Evolutionary conservation across 2,797 vertebrate genomes (phyloP), one percentile per base, ranked within the genome.

Genomic region (Protosalanx chinensis): DNA sequence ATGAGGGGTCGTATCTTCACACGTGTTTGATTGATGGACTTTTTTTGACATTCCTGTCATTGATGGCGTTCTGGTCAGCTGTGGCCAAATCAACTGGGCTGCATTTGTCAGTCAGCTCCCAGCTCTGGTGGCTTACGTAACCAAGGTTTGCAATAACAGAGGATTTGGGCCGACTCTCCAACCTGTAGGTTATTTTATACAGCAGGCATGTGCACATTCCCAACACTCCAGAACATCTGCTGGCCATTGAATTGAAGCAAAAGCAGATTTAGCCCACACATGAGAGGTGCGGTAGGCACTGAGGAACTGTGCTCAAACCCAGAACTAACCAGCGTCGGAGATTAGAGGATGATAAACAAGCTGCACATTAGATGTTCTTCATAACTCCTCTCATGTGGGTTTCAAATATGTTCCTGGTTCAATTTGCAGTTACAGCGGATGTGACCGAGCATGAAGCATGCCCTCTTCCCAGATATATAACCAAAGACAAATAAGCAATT

Each of bases 171-270:
- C 29, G 27, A 61, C 59, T 30, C 13, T 15, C 27, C 5, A 15
- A 6, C 53, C 4, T 37, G 15, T 53, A 51, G 49, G 65, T 53
- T 29, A 27, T 49, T 23, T 23, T 18, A 16, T 67, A 27, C 37
- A 72, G 59, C 64, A 73, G 68, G 63, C 68, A 61, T 23, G 58
- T 69, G 60, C 72, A 67, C 33, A 12, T 64, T 53, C 6, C 35
- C 57, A 37, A 74, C 29, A 58, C 61, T 35, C 67, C 35, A 37
- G 41, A 74, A 84, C 82, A 89, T 87, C 75, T 86, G 85, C 62
- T 29, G 41, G 29, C 29, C 23, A n/a, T 37, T 49, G 58, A n/a
- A 18, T 37, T 61, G 16, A 8, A 23, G 27, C 13, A 0, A 33
- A 53, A 75, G 76, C 79, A 77, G 78, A 76, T 58, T 46, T 69